These are phyloP conservation scores for Eremobia ochroleuca DNA, from an alignment of 2,888 invertebrate species.

Conservation along the genomic window DNA sequence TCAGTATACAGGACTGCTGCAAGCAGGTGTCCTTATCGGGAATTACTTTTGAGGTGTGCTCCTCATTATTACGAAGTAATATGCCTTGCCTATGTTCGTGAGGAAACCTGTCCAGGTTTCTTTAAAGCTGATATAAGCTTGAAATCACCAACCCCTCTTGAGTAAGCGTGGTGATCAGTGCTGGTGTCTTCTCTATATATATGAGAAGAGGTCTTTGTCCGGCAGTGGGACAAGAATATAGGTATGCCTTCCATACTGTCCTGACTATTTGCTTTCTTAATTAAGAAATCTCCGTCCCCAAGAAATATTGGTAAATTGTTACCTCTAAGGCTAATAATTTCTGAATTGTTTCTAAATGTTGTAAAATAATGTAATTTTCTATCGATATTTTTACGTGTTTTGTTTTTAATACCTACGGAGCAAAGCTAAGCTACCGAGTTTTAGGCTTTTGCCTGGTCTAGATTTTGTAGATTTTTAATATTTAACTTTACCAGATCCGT, in stretches of 20 bases:
- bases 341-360: not conserved
- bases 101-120: not conserved
- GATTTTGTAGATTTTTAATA: not conserved
- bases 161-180: not conserved
- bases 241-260: not conserved
- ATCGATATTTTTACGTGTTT: not conserved
- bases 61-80: not conserved
- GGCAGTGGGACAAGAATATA: not conserved
- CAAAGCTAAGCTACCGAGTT: not conserved
- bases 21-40: not conserved
- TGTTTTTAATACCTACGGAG: no score
- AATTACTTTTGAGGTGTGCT: not conserved
- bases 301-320: not conserved
- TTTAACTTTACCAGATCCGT: not conserved
- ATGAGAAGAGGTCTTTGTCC: not conserved
- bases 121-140: not conserved
- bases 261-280: not conserved
- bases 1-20: not conserved
- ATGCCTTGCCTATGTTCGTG: not conserved
- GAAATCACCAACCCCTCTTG: not conserved
- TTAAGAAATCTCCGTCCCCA: not conserved
- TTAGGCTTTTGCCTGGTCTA: not conserved
- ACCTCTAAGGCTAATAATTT: not conserved
- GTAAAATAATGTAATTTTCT: not conserved
- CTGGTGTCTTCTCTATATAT: not conserved